Base-by-base conservation (phyloP, 2,888 invertebrate genomes). In the Nephrotoma appendiculata region DNA sequence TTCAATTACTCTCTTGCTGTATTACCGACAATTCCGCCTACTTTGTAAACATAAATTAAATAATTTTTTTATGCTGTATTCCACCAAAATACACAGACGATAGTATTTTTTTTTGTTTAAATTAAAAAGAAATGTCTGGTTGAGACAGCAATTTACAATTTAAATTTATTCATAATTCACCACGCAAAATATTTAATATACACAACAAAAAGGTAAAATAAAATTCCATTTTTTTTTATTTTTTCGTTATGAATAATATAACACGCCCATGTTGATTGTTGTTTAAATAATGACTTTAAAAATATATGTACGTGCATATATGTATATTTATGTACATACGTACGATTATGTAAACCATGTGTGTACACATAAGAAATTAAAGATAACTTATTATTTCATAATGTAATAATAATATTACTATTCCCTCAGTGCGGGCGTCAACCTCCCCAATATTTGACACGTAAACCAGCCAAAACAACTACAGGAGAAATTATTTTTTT, bases 41-140 rank as follows among this genome's bases (percentile, higher is more conserved):
- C 71, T 71, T 71, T 71, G 31, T 7, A 71, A 15, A 85, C 15
- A 85, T 42, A 15, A 85, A 85, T 42, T 85, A 41, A 85, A 43
- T 41, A 7, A 9, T 11, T 83, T 41, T 83, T 83, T 52, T 52
- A n/a, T 7, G 31, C 5, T 41, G 6, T 83, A 42, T 41, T 43
- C 41, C 12, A 85, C 84, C 42, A 85, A 85, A 85, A 85, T 43
- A 85, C 84, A 85, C 43, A 43, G 43, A 85, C 84, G 43, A 85
- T 43, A 42, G 15, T 41, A 85, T 42, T 85, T 31, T 31, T 19
- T 31, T 31, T 41, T 41, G 42, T 85, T 85, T 85, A 43, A 43
- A 85, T 43, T 85, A 85, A 85, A 85, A 85, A 85, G 41, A 85
- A 85, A 85, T 85, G 84, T 85, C 41, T 85, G 41, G 84, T 43